phyloP scores from a whole-genome alignment of 2,797 vertebrate species.

The Tiaroga cobitis region DNA sequence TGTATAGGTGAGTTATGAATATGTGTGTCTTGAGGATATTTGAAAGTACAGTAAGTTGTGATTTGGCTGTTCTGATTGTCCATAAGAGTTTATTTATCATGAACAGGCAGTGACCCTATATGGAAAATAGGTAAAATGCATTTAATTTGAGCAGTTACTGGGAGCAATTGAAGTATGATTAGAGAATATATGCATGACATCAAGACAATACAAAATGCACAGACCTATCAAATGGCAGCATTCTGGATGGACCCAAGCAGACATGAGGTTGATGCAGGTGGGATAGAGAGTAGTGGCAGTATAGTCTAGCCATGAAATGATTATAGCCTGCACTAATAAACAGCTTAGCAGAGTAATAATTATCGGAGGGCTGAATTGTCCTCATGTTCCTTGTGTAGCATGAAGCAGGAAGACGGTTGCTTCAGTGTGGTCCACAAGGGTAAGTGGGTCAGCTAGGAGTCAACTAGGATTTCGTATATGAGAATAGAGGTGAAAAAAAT shows the following conservation, averaged over 20 bases:
- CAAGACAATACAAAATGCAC: neutral
- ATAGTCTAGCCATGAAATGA: conserved; percentile 16
- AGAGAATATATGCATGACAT: neutral
- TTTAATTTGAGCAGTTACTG: neutral
- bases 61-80: neutral
- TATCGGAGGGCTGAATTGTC: neutral
- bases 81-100: neutral
- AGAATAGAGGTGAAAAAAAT: neutral
- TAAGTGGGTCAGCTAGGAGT: neutral
- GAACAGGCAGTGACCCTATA: neutral
- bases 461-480: neutral
- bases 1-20: neutral
- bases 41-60: neutral
- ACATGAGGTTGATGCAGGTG: neutral
- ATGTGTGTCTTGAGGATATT: neutral
- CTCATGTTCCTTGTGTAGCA: neutral
- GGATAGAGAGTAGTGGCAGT: neutral
- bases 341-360: neutral
- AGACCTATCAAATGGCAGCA: neutral
- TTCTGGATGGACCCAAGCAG: neutral
- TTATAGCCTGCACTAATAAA: conserved; percentile 14
- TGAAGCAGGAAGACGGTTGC: neutral
- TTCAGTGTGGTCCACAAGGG: neutral
- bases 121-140: neutral
- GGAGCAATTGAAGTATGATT: neutral